phyloP scores from a whole-genome alignment of 2,113 vertebrate species.

The Tupaia chinensis region DNA sequence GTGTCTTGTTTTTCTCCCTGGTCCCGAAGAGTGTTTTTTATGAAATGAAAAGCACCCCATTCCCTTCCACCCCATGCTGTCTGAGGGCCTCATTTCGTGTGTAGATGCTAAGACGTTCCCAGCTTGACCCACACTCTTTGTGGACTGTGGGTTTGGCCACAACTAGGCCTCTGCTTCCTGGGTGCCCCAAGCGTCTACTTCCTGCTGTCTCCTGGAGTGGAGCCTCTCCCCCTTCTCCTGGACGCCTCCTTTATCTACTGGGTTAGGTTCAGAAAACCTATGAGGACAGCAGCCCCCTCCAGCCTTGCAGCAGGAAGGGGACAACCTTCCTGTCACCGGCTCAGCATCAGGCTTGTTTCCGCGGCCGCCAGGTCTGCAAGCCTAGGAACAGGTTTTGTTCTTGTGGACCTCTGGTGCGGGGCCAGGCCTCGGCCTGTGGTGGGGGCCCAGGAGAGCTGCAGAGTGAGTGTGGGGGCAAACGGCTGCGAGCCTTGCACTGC shows the following conservation, averaged over 20 bases:
- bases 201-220: fast-evolving
- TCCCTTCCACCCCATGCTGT: not conserved
- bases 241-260: fast-evolving
- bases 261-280: not conserved
- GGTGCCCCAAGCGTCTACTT: fast-evolving
- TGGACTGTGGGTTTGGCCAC: not conserved
- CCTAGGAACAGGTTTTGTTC: fast-evolving
- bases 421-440: fast-evolving
- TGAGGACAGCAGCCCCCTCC: not conserved
- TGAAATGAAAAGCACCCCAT: not conserved
- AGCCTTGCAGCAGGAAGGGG: not conserved
- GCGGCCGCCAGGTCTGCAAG: fast-evolving
- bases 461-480: fast-evolving
- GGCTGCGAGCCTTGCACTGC: not conserved
- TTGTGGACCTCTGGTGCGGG: fast-evolving
- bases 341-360: not conserved
- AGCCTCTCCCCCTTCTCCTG: not conserved
- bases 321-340: not conserved
- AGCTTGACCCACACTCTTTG: fast-evolving
- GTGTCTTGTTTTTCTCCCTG: not conserved
- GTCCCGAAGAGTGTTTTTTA: not conserved
- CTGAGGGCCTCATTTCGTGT: not conserved
- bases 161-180: fast-evolving
- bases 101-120: not conserved
- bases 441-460: not conserved